Evolutionary conservation across 2,797 vertebrate species (phyloP), one percentile per base, ranked within the genome.

Genomic region (Silurus aristotelis): DNA sequence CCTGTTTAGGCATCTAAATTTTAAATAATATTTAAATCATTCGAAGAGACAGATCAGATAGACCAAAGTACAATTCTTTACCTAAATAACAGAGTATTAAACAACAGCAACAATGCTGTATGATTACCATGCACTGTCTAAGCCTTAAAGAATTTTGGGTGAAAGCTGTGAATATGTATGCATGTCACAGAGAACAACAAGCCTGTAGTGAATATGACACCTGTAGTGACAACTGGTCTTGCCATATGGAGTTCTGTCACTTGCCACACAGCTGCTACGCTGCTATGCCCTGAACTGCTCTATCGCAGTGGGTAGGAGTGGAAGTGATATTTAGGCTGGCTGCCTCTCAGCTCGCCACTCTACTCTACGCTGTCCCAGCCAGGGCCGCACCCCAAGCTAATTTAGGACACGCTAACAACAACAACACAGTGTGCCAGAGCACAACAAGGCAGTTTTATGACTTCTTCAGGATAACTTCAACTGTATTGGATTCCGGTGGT

Each of bases 211-310:
- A 87, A 90, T 86, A 81, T 52, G 86, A 90, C 76, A 87, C 86
- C 81, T 77, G 73, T 68, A 77, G 70, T 89, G 84, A 88, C 83
- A 85, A 84, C 88, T 71, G 77, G 76, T 52, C 70, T 73, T 64
- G 79, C 85, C 82, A 78, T 64, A 83, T 85, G 77, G 60, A 82
- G 14, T 82, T 82, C 71, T 90, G 88, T 93, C 94, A 96, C 94
- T 94, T 95, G 95, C 93, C 60, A 78, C 88, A 90, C 96, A 95
- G 94, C 94, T 96, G 95, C 89, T 85, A 46, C 73, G 58, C 68
- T 96, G 94, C 90, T 85, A 52, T 81, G 71, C 70, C 83, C 82
- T 78, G 56, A 84, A 67, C 72, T 38, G 25, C 64, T 64, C 55
- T 67, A 73, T 86, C 80, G 46, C 27, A 14, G 17, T 61, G 72